Base-by-base conservation (phyloP, 2,113 vertebrate species). In the Egretta garzetta region DNA sequence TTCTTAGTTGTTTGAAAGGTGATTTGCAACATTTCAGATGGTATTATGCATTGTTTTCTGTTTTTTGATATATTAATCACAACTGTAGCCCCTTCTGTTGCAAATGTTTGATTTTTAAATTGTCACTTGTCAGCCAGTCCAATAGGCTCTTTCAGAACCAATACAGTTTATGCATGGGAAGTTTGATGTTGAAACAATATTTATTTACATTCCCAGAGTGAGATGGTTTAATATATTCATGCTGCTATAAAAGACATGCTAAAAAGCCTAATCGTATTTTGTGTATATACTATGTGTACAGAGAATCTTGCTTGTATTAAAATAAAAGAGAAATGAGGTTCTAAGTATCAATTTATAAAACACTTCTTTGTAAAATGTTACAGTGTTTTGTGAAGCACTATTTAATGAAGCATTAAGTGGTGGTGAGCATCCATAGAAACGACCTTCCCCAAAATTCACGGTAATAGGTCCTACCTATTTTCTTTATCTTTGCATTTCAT, bases 281-380 rank as follows among this genome's bases (percentile, higher is more conserved):
- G 94, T 97, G 96, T 97, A 96, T 97, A 95, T 96, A 94, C 70
- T 96, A 93, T 94, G 95, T 91, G 95, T 95, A 97, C 76, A 98
- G 96, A 97, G 88, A 95, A 60, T 96, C 89, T 96, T 96, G 96
- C 83, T 96, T 97, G 88, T 95, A 97, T 95, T 89, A 96, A 96
- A 96, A 97, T 94, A 96, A 96, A 96, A 93, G 76, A 86, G 66
- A 96, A 76, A 93, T 95, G 87, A 97, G 96, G 81, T 96, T 90
- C 92, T 94, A 97, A 90, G 75, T 86, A 96, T 96, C 85, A 80
- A 84, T 95, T 96, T 87, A 97, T 94, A 96, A 95, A 97, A 83
- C 83, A 94, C 87, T 91, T 94, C 49, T 96, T 92, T 95, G 80
- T 80, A 90, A 96, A 93, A 94, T 8, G 12, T 71, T 67, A 60